Base-by-base conservation (phyloP, 2,797 vertebrate species). In the Lacerta viridis region DNA sequence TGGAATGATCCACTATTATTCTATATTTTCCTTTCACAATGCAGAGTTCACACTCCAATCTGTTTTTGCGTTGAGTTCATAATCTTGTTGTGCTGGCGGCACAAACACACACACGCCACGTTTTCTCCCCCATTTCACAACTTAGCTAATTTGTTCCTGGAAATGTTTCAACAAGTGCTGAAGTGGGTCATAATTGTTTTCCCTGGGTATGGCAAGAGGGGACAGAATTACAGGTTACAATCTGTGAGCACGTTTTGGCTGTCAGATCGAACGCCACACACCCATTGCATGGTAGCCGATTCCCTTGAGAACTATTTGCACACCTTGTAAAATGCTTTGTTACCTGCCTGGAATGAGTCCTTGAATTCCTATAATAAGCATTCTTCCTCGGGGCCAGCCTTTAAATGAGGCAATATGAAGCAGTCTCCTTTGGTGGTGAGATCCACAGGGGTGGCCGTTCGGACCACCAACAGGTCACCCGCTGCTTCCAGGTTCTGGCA, bases 31-130 rank as follows among this genome's bases (percentile, higher is more conserved):
- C 85, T 55, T 90, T 85, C 90, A 85, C 69, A 90, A 84, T 75
- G 89, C 15, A 43, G 86, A 90, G 92, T 93, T 92, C 92, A 88
- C 13, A 91, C 59, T 80, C 59, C 82, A 86, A 11, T 55, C 74
- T 72, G 86, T 85, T 88, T 94, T 85, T 91, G 71, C 88, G 80
- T 92, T 90, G 89, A 66, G 88, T 77, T 91, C 93, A 88, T 89
- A 87, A 80, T 61, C 82, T 43, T 92, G 72, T 55, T 87, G 88
- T 90, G 85, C 81, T 82, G 27, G 25, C 86, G 85, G 85, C 81
- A 89, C 46, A 89, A 87, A 6, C 1, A 92, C 87, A 41, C 82
- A 89, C 89, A 90, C 81, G 76, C 18, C 84, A 90, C 50, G 69
- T 55, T 88, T 90, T 33, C 91, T 87, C 92, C 81, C 10, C 86